Evolutionary conservation across 2,797 vertebrate genomes (phyloP).

Genomic region (Lithobates sylvaticus): DNA sequence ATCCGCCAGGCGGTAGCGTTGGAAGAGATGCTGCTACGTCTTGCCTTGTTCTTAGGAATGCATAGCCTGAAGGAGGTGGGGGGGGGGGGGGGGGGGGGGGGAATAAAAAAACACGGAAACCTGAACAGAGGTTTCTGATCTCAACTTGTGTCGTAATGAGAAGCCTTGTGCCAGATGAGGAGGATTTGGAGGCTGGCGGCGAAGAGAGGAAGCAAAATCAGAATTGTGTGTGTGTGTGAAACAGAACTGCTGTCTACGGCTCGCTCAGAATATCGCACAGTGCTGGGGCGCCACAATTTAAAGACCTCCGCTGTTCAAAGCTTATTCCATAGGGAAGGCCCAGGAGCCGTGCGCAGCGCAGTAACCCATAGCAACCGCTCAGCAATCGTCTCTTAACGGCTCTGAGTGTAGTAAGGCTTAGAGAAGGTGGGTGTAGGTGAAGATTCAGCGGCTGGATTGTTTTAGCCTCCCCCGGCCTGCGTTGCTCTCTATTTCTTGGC

Average conservation of each 20-base stretch:
- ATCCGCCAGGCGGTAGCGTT: slow-evolving; percentile 6
- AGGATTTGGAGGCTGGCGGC: slow-evolving; percentile 26
- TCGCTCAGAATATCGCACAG: no score
- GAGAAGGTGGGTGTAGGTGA: no score
- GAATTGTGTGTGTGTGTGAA: background rate
- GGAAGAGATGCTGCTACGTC: background rate
- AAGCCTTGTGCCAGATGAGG: slow-evolving; percentile 45
- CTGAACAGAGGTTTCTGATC: slow-evolving; percentile 43
- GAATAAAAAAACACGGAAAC: background rate
- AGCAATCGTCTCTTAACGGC: no score
- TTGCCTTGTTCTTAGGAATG: slow-evolving; percentile 33
- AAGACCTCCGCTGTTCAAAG: no score
- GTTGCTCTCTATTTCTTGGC: no score
- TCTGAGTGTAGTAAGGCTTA: no score
- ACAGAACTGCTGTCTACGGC: background rate
- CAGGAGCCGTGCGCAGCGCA: no score
- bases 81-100: background rate
- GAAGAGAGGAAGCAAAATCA: slow-evolving; percentile 3
- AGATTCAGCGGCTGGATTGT: no score
- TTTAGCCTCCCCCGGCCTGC: no score
- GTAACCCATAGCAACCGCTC: no score
- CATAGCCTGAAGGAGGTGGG: slow-evolving; percentile 18
- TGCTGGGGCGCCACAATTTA: no score
- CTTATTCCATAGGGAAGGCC: no score
- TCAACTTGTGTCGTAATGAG: slow-evolving; percentile 45